Evolutionary conservation across 1,140 invertebrate species (phyloP).

Genomic region (Agrypnia vestita): DNA sequence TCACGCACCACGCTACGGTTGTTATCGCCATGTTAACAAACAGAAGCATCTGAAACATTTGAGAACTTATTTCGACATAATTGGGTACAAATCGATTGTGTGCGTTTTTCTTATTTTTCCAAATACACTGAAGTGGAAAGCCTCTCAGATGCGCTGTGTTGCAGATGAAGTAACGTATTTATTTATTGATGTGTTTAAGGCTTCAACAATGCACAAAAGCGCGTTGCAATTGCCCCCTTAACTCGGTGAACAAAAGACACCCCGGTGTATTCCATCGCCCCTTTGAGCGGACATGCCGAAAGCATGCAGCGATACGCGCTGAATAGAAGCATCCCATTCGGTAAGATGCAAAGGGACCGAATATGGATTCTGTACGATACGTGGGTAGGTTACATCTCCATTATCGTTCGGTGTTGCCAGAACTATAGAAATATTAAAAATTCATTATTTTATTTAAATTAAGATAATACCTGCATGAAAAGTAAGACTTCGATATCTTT

Average conservation of each 20-base stretch:
- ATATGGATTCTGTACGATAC: constrained; percentile 29
- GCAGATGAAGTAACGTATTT: constrained; percentile 38
- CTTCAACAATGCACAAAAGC: constrained; percentile 52
- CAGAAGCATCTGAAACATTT: too few species aligned
- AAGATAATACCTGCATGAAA: too few species aligned
- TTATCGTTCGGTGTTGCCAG: constrained; percentile 49
- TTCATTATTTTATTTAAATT: background rate
- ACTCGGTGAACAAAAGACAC: constrained; percentile 48
- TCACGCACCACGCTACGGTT: too few species aligned
- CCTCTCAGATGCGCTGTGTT: background rate
- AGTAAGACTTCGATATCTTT: too few species aligned
- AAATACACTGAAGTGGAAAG: constrained; percentile 12
- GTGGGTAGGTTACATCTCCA: constrained; percentile 55
- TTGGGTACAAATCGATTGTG: constrained; percentile 21
- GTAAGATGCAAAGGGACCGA: background rate
- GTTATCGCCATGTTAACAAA: too few species aligned
- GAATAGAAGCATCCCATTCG: constrained; percentile 41
- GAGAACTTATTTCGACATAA: background rate
- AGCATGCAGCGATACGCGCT: background rate
- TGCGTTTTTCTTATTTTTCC: background rate
- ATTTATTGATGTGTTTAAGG: constrained; percentile 56
- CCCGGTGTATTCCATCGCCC: constrained; percentile 4
- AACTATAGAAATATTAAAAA: background rate
- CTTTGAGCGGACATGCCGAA: constrained; percentile 49
- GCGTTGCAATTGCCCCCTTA: constrained; percentile 51